Conservation (phyloP, 23 tunicate genomes). For the Corella eumyota region DNA sequence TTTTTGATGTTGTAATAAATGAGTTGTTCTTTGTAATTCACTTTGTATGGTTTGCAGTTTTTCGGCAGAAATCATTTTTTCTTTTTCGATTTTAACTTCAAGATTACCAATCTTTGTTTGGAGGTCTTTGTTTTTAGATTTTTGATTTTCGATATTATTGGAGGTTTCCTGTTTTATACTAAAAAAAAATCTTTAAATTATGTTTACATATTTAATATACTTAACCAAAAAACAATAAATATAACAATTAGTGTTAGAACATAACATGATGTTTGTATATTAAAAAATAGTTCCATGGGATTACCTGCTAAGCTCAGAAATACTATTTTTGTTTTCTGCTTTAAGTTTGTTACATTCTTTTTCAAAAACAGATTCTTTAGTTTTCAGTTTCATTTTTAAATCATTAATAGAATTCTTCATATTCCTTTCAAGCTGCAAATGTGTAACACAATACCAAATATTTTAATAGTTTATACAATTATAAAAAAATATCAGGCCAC, state of each 20-base stretch:
- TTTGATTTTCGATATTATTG: neutral
- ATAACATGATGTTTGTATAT: too few species aligned
- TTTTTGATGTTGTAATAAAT: slow-evolving; percentile 10
- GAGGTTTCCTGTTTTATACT: too few species aligned
- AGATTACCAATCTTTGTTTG: slow-evolving; percentile 4
- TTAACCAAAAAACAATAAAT: too few species aligned
- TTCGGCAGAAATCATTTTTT: slow-evolving; percentile 13
- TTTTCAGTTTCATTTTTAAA: too few species aligned
- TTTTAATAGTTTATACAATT: too few species aligned
- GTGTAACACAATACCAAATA: too few species aligned
- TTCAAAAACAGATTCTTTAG: slow-evolving; percentile 2
- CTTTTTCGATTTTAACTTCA: slow-evolving; percentile 16
- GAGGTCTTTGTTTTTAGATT: slow-evolving; percentile 1
- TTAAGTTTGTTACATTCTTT: slow-evolving; percentile 10
- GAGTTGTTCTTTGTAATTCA: slow-evolving; percentile 32
- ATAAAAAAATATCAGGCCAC: too few species aligned
- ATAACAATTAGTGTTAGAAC: too few species aligned
- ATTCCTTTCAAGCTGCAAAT: too few species aligned
- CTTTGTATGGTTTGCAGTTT: slow-evolving; percentile 5
- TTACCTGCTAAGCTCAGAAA: slow-evolving; percentile 15
- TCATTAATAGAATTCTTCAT: too few species aligned
- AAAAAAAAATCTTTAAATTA: too few species aligned
- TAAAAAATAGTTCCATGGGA: neutral
- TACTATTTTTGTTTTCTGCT: slow-evolving; percentile 10
- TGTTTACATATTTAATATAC: too few species aligned